phyloP scores from a whole-genome alignment of 2,888 invertebrate species.

The Aspidapion aeneum region DNA sequence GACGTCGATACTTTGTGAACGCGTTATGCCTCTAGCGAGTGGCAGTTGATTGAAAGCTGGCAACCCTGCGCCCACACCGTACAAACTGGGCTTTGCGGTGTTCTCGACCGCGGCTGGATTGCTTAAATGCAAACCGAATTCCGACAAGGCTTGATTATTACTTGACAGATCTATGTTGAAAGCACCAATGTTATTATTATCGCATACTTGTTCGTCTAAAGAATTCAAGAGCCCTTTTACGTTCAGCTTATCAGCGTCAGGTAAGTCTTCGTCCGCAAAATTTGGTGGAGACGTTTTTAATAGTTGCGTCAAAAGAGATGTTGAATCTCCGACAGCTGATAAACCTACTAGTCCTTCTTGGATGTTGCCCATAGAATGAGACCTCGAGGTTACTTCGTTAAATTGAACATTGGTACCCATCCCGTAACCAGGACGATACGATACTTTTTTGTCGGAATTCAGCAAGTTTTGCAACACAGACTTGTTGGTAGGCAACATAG shows the following conservation, averaged over 20 bases:
- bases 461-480: slow-evolving; percentile 49
- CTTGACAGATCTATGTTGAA: slow-evolving; percentile 32
- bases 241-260: slow-evolving; percentile 47
- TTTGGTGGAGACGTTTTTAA: slow-evolving; percentile 32
- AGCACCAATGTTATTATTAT: slow-evolving; percentile 34
- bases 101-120: slow-evolving; percentile 8
- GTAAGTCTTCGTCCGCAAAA: slow-evolving; percentile 39
- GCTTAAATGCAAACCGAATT: slow-evolving; percentile 31
- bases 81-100: too few relatives aligned
- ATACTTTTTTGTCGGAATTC: slow-evolving; percentile 49
- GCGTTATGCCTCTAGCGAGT: slow-evolving; percentile 18
- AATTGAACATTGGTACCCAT: slow-evolving; percentile 10
- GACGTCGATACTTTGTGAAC: slow-evolving; percentile 39
- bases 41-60: background rate
- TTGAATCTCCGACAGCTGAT: background rate
- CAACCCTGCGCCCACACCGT: background rate
- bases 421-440: slow-evolving; percentile 50
- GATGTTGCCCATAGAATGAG: slow-evolving; percentile 70
- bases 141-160: slow-evolving; percentile 31
- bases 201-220: slow-evolving; percentile 51
- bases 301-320: slow-evolving; percentile 11
- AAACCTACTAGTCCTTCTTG: slow-evolving; percentile 24
- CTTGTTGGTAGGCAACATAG: slow-evolving; percentile 44
- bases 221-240: slow-evolving; percentile 64
- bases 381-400: slow-evolving; percentile 46